Evolutionary conservation across 2,797 vertebrate genomes (phyloP), one percentile per base, ranked within the genome.

Genomic region (Malurus splendens): DNA sequence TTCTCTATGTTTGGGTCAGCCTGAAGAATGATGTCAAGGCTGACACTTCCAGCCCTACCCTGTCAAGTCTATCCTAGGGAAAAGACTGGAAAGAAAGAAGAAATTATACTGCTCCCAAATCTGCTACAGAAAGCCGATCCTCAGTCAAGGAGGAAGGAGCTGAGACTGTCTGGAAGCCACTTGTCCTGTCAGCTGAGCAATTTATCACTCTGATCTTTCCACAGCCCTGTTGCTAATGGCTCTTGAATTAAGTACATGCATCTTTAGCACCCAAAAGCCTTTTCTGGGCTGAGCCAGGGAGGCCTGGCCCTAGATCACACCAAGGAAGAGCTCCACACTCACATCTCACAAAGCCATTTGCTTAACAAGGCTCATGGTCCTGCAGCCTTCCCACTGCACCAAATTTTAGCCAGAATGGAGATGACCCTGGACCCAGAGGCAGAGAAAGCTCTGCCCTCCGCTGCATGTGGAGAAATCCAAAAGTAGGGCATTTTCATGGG

Each of bases 401-500:
- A 16, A 12, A 12, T 54, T 79, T 39, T 47, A 36, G 20, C 20
- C 64, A 60, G 32, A 73, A 32, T 5, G 0, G 44, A 64, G 44
- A 41, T 23, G 45, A 68, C 14, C 18, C n/a, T 14, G 25, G 25
- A 47, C 18, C 54, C 62, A 64, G 42, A 77, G 73, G 44, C 27
- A 89, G 42, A 82, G 33, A 22, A 78, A 81, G 24, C 14, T 83
- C 68, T 81, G 48, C 36, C 44, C n/a, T 65, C 30, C 23, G 30
- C 14, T 78, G 36, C 20, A 8, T 3, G 9, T 12, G n/a, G n/a
- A 45, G 15, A 68, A 72, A 83, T 67, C 14, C 73, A 87, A 87
- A 56, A 0, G 3, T 5, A 55, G 38, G 52, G 66, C 0, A 1
- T 36, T 85, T 54, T 18, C 28, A 14, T 41, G 22, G 45, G 10